Conservation (phyloP, 2,888 invertebrate species). For the Erebia aethiops region DNA sequence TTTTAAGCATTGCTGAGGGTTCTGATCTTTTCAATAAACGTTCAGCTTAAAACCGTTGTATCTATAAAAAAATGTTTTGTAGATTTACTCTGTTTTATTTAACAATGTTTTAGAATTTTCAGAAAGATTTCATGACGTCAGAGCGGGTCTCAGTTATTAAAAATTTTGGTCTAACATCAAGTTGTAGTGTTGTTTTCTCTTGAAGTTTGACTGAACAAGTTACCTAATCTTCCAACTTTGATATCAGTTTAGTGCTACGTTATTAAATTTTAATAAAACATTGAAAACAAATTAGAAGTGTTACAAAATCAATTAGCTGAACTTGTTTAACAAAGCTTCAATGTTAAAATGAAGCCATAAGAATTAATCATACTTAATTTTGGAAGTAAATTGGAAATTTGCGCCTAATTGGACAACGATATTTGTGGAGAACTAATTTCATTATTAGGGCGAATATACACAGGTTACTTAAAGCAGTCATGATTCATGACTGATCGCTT, state of each 20-base stretch:
- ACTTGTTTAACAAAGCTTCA: background rate
- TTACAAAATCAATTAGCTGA: background rate
- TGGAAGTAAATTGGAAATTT: background rate
- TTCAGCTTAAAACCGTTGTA: no score
- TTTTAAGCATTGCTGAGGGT: background rate
- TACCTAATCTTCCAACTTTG: conserved; percentile 1
- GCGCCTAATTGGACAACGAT: no score
- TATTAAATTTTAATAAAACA: background rate
- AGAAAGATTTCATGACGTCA: no score
- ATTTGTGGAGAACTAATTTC: background rate
- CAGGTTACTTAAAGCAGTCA: no score
- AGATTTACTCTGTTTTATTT: no score
- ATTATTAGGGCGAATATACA: background rate
- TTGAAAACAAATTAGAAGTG: background rate
- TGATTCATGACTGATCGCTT: no score
- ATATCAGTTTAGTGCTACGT: background rate
- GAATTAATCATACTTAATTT: conserved; percentile 1
- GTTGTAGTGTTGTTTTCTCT: background rate
- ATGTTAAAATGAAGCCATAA: conserved; percentile 1
- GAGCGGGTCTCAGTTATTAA: no score
- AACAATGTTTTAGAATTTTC: no score
- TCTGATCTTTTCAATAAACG: background rate
- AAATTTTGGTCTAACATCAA: background rate
- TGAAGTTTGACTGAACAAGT: background rate
- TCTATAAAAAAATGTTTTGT: no score